Evolutionary conservation across 1,140 invertebrate species (phyloP), one percentile per base, ranked within the genome.

Genomic region (Drosophila chauvacae): DNA sequence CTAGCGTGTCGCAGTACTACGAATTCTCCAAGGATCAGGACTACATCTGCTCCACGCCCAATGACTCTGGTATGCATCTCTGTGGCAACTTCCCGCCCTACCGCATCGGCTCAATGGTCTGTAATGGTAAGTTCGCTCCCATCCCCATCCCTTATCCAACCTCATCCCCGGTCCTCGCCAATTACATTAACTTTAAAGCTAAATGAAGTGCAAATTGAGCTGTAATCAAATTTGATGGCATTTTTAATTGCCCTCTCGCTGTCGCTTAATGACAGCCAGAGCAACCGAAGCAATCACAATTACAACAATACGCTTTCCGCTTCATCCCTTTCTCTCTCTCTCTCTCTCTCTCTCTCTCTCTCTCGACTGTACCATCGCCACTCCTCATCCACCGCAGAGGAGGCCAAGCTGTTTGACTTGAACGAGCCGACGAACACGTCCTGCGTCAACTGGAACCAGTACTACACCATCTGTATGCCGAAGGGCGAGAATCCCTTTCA

Each of bases 381-480:
- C 4, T 42, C 45, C n/a, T 58, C 66, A 30, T 20, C 58, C 47
- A 45, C 61, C 44, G 42, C 79, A 92, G 92, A 82, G 37, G 69
- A 93, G 7, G 94, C 94, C 16, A 93, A 92, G 62, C 91, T 93
- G 33, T 93, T 91, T 77, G 93, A 93, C 56, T 93, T 93, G 72
- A 95, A 94, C 76, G 77, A 90, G 50, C 94, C 94, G 4, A 94
- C 94, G 61, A 95, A 95, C 85, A 93, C 92, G 11, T 95, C 95
- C 28, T 99, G 99, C 93, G 96, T 99, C 81, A 98, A 99, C 94
- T 99, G 98, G 98, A 99, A 99, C 94, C 96, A 98, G 93, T 99
- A 99, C 94, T 99, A 99, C 92, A 98, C 97, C 7, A 96, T 97
- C 82, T 99, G 99, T 93, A 95, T 95, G 57, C 95, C 98, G 61